These are phyloP conservation scores for Etheostoma spectabile DNA, from an alignment of 2,113 vertebrate genomes.

Conservation along the genomic window DNA sequence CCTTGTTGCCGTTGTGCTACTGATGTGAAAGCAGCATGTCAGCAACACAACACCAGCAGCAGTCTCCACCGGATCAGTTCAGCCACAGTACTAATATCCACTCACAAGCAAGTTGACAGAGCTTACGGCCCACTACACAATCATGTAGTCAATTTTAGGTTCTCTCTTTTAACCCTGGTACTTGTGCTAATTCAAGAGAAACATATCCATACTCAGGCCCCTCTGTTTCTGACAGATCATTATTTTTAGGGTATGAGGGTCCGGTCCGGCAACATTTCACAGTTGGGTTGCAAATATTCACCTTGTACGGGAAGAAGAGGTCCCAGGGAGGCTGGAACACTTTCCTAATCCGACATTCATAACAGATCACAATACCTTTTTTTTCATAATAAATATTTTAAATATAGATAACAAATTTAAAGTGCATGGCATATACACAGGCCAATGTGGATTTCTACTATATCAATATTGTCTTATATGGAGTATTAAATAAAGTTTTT, in stretches of 20 bases:
- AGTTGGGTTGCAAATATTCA: neutral
- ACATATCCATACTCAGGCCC: neutral
- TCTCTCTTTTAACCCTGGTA: neutral
- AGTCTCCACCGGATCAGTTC: slow-evolving; percentile 16
- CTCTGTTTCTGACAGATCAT: slow-evolving; percentile 1
- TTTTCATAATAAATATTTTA: neutral
- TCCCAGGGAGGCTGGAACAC: neutral
- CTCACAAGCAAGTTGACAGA: slow-evolving; percentile 20
- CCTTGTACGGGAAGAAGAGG: neutral
- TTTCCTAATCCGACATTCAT: slow-evolving; percentile 5
- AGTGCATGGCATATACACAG: neutral
- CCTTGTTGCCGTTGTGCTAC: slow-evolving; percentile 2
- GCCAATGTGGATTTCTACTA: neutral
- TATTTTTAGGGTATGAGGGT: neutral
- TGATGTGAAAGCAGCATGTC: slow-evolving; percentile 32
- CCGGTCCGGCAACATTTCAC: neutral
- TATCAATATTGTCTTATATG: neutral
- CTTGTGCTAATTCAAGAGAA: slow-evolving; percentile 2
- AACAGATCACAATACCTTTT: neutral
- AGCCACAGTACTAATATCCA: slow-evolving; percentile 3
- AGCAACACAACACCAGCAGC: slow-evolving; percentile 20
- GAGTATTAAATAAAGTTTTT: neutral
- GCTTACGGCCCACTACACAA: slow-evolving; percentile 15
- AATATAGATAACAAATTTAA: neutral
- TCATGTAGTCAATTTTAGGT: neutral